Evolutionary conservation across 2,888 invertebrate genomes (phyloP).

Genomic region (Protonemura montana): DNA sequence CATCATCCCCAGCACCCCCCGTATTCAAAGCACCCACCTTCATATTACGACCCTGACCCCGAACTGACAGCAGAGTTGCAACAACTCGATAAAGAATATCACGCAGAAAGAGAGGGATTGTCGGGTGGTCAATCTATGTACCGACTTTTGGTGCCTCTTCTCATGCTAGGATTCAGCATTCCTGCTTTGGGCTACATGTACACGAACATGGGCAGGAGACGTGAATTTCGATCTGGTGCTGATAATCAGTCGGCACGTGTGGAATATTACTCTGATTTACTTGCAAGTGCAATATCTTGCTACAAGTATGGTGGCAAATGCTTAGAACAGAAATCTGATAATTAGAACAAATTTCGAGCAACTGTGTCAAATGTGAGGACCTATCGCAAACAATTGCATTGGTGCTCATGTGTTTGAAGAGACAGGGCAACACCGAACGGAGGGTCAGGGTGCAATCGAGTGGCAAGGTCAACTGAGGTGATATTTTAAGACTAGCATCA

Average conservation of each 20-base stretch:
- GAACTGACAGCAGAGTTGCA: slow-evolving; percentile 17
- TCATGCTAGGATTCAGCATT: slow-evolving; percentile 46
- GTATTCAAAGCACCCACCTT: neutral
- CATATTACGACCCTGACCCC: neutral
- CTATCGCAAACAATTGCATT: too few species aligned
- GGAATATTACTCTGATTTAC: neutral
- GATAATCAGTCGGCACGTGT: neutral
- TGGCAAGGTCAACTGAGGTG: too few species aligned
- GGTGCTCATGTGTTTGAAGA: too few species aligned
- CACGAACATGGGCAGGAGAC: slow-evolving; percentile 42
- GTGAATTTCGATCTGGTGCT: neutral
- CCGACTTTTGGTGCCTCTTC: slow-evolving; percentile 41
- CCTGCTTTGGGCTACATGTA: slow-evolving; percentile 47
- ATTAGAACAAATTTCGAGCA: too few species aligned
- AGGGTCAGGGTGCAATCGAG: too few species aligned
- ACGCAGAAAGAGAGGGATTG: neutral
- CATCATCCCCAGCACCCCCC: neutral
- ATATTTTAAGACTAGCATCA: too few species aligned
- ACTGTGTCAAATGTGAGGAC: too few species aligned
- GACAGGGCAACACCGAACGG: too few species aligned
- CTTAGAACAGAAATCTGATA: neutral
- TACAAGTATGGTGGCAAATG: slow-evolving; percentile 8
- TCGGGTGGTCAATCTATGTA: slow-evolving; percentile 22
- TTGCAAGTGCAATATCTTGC: slow-evolving; percentile 14
- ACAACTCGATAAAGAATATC: slow-evolving; percentile 15